A percentile compares a stretch with the other conserved stretches of the same genome.
Evolutionary conservation across 2,113 vertebrate genomes (phyloP).

Genomic region (Rhinolophus ferrumequinum): DNA sequence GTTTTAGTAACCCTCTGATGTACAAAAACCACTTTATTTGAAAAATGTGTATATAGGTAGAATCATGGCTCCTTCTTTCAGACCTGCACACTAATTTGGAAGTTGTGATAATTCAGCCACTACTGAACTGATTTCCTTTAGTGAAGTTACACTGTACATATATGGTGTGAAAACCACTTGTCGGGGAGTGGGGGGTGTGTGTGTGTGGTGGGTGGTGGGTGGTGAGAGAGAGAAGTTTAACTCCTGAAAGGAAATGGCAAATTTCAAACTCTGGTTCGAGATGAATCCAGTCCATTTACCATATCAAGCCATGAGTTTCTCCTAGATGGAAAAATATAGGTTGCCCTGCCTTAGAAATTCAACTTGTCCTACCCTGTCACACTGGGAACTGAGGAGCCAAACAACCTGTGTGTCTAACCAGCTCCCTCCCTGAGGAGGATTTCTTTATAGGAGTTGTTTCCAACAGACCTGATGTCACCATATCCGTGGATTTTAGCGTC

Average conservation of each 20-base stretch:
- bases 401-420: fast-evolving
- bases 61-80: not conserved
- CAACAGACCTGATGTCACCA: not conserved
- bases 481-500: not conserved
- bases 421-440: no score
- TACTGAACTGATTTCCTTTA: not conserved
- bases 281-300: fast-evolving
- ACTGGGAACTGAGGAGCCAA: no score
- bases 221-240: not conserved
- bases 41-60: not conserved
- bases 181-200: not conserved
- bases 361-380: not conserved
- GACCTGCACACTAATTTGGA: not conserved
- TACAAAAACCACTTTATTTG: not conserved
- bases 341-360: not conserved
- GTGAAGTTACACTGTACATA: not conserved
- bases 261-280: not conserved
- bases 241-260: not conserved
- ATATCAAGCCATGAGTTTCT: not conserved
- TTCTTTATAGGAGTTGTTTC: not conserved
- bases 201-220: not conserved
- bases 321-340: fast-evolving
- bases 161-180: not conserved
- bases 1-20: not conserved
- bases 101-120: not conserved